Evolutionary conservation across 2,797 vertebrate genomes (phyloP).

Genomic region (Muscicapa striata): DNA sequence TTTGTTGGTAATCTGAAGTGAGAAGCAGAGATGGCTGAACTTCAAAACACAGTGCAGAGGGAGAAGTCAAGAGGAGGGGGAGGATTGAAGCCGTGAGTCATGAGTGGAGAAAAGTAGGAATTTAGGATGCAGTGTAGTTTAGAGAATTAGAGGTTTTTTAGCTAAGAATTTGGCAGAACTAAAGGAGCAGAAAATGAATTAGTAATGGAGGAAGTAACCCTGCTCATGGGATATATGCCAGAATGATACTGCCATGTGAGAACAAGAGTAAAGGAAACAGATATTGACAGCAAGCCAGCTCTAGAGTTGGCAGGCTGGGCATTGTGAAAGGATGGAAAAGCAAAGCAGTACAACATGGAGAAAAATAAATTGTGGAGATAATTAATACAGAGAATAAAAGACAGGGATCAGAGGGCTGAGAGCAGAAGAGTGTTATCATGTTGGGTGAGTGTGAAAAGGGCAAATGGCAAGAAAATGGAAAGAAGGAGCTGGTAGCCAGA

Average conservation of each 20-base stretch:
- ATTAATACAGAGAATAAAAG: not conserved
- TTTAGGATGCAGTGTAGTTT: not conserved
- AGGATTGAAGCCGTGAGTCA: slow-evolving; percentile 24
- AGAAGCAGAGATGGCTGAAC: not conserved
- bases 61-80: slow-evolving; percentile 6
- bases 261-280: slow-evolving; percentile 29
- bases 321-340: not conserved
- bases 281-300: slow-evolving; percentile 19
- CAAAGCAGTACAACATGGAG: not conserved
- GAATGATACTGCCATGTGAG: not conserved
- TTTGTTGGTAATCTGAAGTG: not conserved
- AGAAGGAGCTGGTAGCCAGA: not conserved
- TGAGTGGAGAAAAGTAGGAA: not conserved
- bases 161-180: slow-evolving; percentile 7
- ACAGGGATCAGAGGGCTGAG: not conserved
- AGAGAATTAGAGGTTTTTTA: not conserved
- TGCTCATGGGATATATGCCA: slow-evolving; percentile 12
- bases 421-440: not conserved
- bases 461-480: not conserved
- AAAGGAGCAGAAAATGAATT: slow-evolving; percentile 54
- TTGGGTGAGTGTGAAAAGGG: not conserved
- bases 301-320: not conserved
- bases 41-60: not conserved
- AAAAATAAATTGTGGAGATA: not conserved
- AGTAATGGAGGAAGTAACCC: slow-evolving; percentile 46